Conservation (phyloP, 2,797 vertebrate genomes). For the Molothrus aeneus region DNA sequence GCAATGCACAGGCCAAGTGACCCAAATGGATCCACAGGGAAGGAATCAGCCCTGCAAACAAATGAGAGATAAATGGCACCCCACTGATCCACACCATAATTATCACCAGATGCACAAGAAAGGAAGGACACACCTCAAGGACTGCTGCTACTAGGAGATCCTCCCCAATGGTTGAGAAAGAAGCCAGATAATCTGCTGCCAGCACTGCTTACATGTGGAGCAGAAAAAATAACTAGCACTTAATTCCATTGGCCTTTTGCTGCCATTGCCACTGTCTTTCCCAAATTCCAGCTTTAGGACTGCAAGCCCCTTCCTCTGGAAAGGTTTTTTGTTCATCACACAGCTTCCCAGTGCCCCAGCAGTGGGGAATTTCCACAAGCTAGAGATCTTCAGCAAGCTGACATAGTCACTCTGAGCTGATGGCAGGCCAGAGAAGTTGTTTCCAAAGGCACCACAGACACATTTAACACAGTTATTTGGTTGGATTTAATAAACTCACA, state of each 20-base stretch:
- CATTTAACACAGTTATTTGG: neutral
- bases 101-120: no score
- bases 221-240: neutral
- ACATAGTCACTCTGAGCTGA: neutral
- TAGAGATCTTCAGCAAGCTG: neutral
- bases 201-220: neutral
- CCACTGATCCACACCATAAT: neutral
- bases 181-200: neutral
- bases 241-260: neutral
- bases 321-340: neutral
- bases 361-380: neutral
- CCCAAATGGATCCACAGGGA: neutral
- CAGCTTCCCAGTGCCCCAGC: neutral
- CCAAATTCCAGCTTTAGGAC: neutral
- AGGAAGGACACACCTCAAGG: neutral
- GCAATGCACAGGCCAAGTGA: neutral
- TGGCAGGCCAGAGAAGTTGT: neutral
- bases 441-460: neutral
- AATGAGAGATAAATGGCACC: neutral
- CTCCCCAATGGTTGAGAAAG: neutral
- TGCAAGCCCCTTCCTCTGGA: neutral
- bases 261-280: neutral
- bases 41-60: neutral
- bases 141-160: neutral
- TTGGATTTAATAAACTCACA: neutral